Conservation (phyloP, 2,797 vertebrate species). For the Semaprochilodus insignis region DNA sequence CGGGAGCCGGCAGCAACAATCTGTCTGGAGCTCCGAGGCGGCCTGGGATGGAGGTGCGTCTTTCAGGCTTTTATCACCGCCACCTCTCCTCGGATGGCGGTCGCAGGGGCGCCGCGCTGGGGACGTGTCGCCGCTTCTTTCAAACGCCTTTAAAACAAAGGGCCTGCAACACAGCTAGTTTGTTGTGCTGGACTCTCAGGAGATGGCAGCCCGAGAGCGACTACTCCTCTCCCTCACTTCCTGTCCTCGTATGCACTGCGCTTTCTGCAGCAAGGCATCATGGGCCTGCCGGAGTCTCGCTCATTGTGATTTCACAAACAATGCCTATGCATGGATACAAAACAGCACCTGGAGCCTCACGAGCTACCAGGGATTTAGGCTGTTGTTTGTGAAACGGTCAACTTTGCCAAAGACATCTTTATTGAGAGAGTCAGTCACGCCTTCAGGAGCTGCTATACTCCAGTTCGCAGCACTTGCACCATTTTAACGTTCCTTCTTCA, state of each 20-base stretch:
- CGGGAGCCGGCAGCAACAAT: slow-evolving; percentile 36
- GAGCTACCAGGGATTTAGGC: background rate
- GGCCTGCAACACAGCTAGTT: slow-evolving; percentile 28
- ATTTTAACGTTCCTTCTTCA: slow-evolving; percentile 3
- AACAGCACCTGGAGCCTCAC: background rate
- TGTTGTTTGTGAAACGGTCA: background rate
- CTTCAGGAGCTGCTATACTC: background rate
- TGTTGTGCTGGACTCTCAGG: slow-evolving; percentile 26
- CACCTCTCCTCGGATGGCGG: slow-evolving; percentile 23
- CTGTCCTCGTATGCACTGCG: slow-evolving; percentile 20
- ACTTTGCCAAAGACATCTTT: background rate
- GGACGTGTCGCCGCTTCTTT: slow-evolving; percentile 27
- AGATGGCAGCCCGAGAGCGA: background rate
- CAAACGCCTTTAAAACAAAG: slow-evolving; percentile 50
- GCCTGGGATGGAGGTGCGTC: slow-evolving; percentile 35
- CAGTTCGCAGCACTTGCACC: background rate
- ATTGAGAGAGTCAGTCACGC: too few relatives aligned
- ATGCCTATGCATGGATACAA: background rate
- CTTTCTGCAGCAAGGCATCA: slow-evolving; percentile 19
- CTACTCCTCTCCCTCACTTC: background rate
- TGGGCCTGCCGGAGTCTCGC: background rate
- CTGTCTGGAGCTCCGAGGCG: slow-evolving; percentile 43
- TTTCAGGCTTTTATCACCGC: slow-evolving; percentile 50
- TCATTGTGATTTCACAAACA: slow-evolving; percentile 21
- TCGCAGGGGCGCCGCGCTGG: slow-evolving; percentile 20